A percentile compares a stretch with the other conserved stretches of the same genome.
Evolutionary conservation across 2,888 invertebrate genomes (phyloP).

Genomic region (Hofmannophila pseudospretella): DNA sequence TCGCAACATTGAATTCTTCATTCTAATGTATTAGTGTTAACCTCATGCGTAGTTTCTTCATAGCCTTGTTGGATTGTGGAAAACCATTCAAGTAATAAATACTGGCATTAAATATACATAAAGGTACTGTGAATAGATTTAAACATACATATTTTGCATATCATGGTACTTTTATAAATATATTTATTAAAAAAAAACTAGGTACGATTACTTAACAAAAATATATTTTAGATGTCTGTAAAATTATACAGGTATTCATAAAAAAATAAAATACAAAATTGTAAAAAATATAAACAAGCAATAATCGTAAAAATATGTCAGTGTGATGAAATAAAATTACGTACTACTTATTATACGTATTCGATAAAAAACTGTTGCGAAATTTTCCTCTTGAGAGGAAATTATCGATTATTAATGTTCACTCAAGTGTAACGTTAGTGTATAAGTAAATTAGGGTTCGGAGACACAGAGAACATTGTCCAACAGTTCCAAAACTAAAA

Average conservation of each 20-base stretch:
- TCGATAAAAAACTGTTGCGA: constrained; percentile 14
- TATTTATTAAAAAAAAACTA: background rate
- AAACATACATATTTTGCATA: no score
- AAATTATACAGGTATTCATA: background rate
- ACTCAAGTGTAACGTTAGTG: constrained; percentile 30
- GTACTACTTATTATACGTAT: constrained; percentile 12
- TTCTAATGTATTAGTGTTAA: background rate
- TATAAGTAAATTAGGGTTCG: constrained; percentile 18
- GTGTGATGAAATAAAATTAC: constrained; percentile 1
- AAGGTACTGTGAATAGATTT: no score
- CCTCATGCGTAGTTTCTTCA: constrained; percentile 13
- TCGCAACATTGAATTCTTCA: constrained; percentile 1
- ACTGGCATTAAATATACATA: constrained; percentile 17
- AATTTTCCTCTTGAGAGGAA: constrained; percentile 22
- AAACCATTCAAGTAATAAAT: constrained; percentile 36
- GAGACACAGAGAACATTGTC: constrained; percentile 23
- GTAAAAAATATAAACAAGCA: background rate
- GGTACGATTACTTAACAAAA: no score
- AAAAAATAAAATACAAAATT: background rate
- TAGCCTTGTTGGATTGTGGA: constrained; percentile 22
- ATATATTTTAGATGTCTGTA: background rate
- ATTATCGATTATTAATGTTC: constrained; percentile 40
- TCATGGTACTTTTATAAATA: no score
- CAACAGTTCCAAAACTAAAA: constrained; percentile 50
- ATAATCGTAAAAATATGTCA: background rate